A percentile compares a stretch with the other conserved stretches of the same genome.
Evolutionary conservation across 2,113 vertebrate species (phyloP).

Genomic region (Ceyx cyanopectus): DNA sequence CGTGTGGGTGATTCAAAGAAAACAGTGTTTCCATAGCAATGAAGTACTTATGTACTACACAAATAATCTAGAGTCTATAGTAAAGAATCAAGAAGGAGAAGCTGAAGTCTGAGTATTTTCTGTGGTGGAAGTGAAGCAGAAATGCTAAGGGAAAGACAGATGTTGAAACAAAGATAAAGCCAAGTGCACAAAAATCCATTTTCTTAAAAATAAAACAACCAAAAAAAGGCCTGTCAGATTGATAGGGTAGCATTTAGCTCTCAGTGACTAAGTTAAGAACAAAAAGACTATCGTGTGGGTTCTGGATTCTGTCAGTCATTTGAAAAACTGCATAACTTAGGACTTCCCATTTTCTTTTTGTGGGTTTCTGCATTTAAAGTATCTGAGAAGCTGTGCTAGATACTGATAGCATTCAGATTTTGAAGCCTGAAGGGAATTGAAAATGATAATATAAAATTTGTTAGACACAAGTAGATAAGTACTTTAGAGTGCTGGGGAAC

Average conservation of each 20-base stretch:
- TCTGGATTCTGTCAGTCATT: not conserved
- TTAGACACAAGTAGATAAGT: not conserved
- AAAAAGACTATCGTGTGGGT: not conserved
- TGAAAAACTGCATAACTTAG: not conserved
- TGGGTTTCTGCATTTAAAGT: not conserved
- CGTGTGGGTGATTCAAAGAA: not conserved
- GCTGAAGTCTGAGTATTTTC: not conserved
- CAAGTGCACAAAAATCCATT: not conserved
- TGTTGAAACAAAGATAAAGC: slow-evolving; percentile 33
- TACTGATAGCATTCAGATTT: not conserved
- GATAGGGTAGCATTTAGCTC: slow-evolving; percentile 43
- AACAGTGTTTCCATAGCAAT: not conserved
- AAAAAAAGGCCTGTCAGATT: slow-evolving; percentile 43
- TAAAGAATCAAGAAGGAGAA: not conserved
- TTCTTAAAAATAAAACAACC: slow-evolving; percentile 16
- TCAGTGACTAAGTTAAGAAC: slow-evolving; percentile 25
- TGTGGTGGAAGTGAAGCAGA: not conserved
- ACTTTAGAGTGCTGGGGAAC: not conserved
- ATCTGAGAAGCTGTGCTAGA: not conserved
- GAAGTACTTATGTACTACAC: not conserved
- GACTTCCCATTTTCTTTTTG: not conserved
- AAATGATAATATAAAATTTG: not conserved
- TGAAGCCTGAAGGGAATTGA: not conserved
- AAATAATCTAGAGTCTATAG: not conserved
- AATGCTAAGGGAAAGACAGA: not conserved